phyloP scores from a whole-genome alignment of 1,140 invertebrate genomes.

The Drosophila quadrilineata region DNA sequence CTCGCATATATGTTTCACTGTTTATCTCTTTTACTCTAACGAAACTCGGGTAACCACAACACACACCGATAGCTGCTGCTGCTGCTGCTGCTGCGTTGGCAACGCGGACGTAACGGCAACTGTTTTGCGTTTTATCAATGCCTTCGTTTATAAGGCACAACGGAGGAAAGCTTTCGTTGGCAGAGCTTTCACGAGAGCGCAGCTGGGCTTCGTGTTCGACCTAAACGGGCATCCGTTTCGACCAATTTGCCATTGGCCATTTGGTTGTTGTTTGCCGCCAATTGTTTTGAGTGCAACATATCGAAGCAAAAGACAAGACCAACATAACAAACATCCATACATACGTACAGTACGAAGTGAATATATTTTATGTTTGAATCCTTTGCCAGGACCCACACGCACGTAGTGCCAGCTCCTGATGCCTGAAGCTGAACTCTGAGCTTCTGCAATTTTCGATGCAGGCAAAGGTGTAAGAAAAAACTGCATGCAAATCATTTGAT shows the following conservation, averaged over 20 bases:
- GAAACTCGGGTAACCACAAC: neutral
- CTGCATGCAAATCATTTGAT: conserved; percentile 70
- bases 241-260: conserved; percentile 40
- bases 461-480: conserved; percentile 45
- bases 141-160: conserved; percentile 56
- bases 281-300: conserved; percentile 69
- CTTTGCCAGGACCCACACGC: neutral
- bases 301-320: conserved; percentile 46
- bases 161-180: conserved; percentile 38
- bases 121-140: conserved; percentile 60
- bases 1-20: conserved; percentile 16
- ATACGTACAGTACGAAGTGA: too few relatives aligned
- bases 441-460: too few relatives aligned
- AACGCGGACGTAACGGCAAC: conserved; percentile 70
- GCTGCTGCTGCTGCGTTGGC: conserved; percentile 29
- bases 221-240: conserved; percentile 41
- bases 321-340: too few relatives aligned
- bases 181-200: conserved; percentile 23
- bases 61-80: conserved; percentile 7
- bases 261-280: conserved; percentile 49
- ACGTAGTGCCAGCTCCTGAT: too few relatives aligned
- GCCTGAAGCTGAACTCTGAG: too few relatives aligned
- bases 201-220: conserved; percentile 25
- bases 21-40: neutral
- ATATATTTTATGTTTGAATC: conserved; percentile 24